Evolutionary conservation across 2,113 vertebrate genomes (phyloP).

Genomic region (Apistogramma diplotaenia): DNA sequence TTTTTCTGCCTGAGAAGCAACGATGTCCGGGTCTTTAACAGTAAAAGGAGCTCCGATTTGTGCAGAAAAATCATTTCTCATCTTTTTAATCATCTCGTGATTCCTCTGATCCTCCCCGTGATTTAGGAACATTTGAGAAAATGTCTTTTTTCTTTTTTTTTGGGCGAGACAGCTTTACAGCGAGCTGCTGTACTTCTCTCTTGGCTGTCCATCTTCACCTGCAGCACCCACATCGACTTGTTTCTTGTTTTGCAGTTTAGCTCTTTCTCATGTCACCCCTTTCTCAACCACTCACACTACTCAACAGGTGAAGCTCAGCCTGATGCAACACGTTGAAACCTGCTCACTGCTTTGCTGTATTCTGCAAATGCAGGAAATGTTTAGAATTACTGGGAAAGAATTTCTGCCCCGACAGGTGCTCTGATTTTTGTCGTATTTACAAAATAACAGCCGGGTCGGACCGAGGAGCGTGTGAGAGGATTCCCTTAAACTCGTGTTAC

Average conservation of each 20-base stretch:
- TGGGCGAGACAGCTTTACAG: not conserved
- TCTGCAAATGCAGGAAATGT: not conserved
- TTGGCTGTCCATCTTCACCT: not conserved
- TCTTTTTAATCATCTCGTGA: not conserved
- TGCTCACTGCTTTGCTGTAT: not conserved
- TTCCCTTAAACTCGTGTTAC: not conserved
- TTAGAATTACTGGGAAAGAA: not conserved
- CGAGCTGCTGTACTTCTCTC: not conserved
- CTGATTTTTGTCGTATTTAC: not conserved
- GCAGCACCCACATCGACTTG: not conserved
- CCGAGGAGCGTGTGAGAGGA: not conserved
- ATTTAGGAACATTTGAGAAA: not conserved
- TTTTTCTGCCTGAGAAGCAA: not conserved
- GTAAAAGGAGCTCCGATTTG: not conserved
- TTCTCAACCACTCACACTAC: not conserved
- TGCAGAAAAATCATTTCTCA: not conserved
- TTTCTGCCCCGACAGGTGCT: not conserved
- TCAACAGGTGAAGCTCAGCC: slow-evolving; percentile 17
- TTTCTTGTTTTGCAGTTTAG: not conserved
- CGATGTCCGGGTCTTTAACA: not conserved
- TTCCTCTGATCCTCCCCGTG: not conserved
- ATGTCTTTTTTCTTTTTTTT: not conserved
- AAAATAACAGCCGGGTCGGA: not conserved
- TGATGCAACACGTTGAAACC: slow-evolving; percentile 23
- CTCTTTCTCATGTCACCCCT: not conserved